Evolutionary conservation across 2,113 vertebrate genomes (phyloP), one percentile per base, ranked within the genome.

Genomic region (Anhinga rufa): DNA sequence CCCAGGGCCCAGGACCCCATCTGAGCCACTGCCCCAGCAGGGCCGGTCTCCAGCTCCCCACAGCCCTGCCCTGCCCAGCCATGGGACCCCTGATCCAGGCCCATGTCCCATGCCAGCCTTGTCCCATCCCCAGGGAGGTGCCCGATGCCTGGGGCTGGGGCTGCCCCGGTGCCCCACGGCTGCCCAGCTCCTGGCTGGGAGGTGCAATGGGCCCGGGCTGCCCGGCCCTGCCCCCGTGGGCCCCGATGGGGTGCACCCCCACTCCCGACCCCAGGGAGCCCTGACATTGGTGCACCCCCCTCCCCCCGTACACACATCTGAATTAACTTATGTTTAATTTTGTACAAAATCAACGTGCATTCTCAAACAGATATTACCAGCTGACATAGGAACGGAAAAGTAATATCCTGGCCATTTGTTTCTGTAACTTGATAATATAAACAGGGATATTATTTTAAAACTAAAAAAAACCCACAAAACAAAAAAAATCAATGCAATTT

Each of bases 361-460:
- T 68, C 6, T 76, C 13, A 4, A 1, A 6, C 19, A 66, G 57
- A 26, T 69, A 88, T 54, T 54, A 38, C 58, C 13, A 54, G 52
- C 29, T 70, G 72, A 80, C 51, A 54, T 3, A 72, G 60, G 52
- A 96, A 49, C 3, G 17, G 79, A 94, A 95, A 95, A 55, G 52
- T 85, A 88, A 88, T 93, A 86, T 78, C 64, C 54, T 88, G 80
- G 62, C 40, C 1, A 3, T 90, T 95, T 95, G 44, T 91, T 97
- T 96, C 76, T 92, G 66, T 93, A 97, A 95, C 78, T 88, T 95
- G 80, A 84, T 95, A 54, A 51, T 87, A 95, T 88, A 96, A 97
- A 75, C 51, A 95, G 7, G 34, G 58, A 61, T 87, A 89, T 83
- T 94, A 92, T 92, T 94, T 96, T 87, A 81, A 82, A 94, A 91